Conservation (phyloP, 2,113 vertebrate species). For the Nipponia nippon region DNA sequence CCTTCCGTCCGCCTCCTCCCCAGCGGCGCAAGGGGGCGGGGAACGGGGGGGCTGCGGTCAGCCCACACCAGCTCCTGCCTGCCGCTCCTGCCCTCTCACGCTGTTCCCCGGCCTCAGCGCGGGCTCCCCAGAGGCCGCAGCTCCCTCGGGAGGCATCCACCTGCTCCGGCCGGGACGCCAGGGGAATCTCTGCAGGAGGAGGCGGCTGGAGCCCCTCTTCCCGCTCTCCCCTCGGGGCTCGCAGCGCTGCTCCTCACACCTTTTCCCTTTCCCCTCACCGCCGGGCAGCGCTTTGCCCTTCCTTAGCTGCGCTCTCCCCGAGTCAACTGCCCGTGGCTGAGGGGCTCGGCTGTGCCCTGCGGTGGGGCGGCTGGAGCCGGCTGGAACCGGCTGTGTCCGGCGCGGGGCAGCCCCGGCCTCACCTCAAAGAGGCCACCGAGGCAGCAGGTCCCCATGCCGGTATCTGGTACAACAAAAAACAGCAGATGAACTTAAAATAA, state of each 20-base stretch:
- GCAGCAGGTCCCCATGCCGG: accelerated
- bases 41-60: too few species aligned
- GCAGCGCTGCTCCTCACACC: accelerated
- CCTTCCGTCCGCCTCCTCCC: accelerated
- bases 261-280: too few species aligned
- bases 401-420: accelerated
- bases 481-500: not conserved
- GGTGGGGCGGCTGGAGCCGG: not conserved
- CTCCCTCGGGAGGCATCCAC: not conserved
- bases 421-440: not conserved
- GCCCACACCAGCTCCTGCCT: not conserved
- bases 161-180: not conserved
- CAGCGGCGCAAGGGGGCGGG: accelerated
- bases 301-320: accelerated
- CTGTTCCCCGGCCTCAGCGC: not conserved
- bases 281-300: not conserved
- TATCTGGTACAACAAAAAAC: not conserved
- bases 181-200: too few species aligned
- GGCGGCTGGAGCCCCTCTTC: not conserved
- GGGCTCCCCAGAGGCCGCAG: not conserved
- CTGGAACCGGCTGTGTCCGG: accelerated
- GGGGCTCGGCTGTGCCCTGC: not conserved
- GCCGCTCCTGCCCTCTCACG: not conserved
- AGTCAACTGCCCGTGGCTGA: too few species aligned
- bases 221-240: accelerated